Conservation (phyloP, 2,113 vertebrate genomes). For the Hassar affinis region DNA sequence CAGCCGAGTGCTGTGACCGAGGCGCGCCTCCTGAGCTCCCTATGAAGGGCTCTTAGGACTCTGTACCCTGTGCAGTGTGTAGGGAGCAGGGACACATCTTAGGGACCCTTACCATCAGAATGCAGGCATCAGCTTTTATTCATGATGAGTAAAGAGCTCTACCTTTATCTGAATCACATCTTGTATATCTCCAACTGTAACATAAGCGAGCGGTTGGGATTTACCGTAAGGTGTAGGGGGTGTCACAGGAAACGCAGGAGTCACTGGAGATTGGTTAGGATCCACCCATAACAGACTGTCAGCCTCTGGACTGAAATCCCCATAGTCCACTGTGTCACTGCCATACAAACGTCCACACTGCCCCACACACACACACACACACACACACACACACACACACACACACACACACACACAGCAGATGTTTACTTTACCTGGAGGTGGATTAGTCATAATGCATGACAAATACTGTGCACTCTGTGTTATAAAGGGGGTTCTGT, state of each 20-base stretch:
- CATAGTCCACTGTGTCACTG: conserved; percentile 53
- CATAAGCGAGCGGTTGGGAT: conserved; percentile 19
- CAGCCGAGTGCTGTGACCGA: no score
- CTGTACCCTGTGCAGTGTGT: no score
- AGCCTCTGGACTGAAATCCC: conserved; percentile 54
- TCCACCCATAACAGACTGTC: conserved; percentile 58
- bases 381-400: conserved; percentile 27
- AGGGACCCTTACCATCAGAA: no score
- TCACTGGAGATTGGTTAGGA: conserved; percentile 63
- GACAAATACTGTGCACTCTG: neutral
- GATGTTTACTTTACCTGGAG: neutral
- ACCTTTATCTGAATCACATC: neutral
- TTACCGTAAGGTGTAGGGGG: conserved; percentile 84
- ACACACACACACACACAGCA: conserved; percentile 35
- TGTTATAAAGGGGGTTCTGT: neutral
- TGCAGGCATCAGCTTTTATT: neutral
- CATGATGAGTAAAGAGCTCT: neutral
- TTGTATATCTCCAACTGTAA: neutral
- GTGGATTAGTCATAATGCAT: conserved; percentile 3
- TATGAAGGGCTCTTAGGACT: no score
- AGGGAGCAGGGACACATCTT: no score
- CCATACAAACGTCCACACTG: conserved; percentile 65
- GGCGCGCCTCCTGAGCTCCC: no score
- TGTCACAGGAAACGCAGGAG: conserved; percentile 80
- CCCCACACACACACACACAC: no score